Evolutionary conservation across 1,140 invertebrate genomes (phyloP), one percentile per base, ranked within the genome.

Genomic region (Oedothorax gibbosus): DNA sequence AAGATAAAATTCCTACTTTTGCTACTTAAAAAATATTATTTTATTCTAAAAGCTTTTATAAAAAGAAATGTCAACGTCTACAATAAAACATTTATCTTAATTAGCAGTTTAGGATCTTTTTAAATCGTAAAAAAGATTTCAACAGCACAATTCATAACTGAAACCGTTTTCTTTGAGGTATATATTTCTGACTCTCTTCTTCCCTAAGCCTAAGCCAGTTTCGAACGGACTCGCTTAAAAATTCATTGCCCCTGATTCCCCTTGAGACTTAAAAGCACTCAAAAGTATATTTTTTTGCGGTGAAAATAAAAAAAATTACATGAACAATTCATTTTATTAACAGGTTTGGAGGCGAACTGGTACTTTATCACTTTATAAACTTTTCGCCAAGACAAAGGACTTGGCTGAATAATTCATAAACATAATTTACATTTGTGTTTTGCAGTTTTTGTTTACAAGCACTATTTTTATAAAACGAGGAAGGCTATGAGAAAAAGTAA

Each of bases 341-440:
- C 76, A 79, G 76, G 64, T 79, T 79, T 51, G 10, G 53, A 35
- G 71, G 54, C 66, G 53, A 50, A 9, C 11, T 50, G 15, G 21
- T 66, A 71, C 78, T 80, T 69, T 80, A 80, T 80, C 78, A 71
- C 53, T 69, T 71, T 50, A 66, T 69, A 51, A 64, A 69, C 21
- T 11, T 15, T 21, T 56, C 76, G 35, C 35, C 9, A 9, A 15
- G 60, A 81, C 78, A 81, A 71, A 81, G 71, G 54, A 35, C 20
- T 12, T 54, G 54, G 50, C 62, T 81, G 78, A 81, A 81, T 81
- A 53, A 81, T 81, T 81, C 78, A 81, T 81, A 81, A 79, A 81
- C 78, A 81, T 60, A 71, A 81, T 81, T 81, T 81, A 81, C 78
- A 69, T 81, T 81, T 81, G 64, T 81, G 51, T 81, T 81, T 79